Evolutionary conservation across 2,797 vertebrate genomes (phyloP).

Genomic region (Cichlasoma orientale): DNA sequence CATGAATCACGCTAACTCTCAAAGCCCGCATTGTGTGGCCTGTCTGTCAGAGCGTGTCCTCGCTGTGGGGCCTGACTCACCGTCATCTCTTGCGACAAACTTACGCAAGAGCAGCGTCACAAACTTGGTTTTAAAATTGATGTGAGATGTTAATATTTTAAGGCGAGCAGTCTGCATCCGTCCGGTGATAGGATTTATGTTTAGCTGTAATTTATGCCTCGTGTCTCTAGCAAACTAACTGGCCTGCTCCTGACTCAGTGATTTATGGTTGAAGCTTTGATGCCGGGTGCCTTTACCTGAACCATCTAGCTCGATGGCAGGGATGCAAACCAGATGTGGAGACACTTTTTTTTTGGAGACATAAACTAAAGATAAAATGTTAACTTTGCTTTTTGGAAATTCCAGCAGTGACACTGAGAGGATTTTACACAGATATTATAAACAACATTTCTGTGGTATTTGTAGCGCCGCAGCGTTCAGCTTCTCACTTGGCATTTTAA

Average conservation of each 20-base stretch:
- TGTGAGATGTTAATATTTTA: slow-evolving; percentile 74
- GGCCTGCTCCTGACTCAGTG: slow-evolving; percentile 55
- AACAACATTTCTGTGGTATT: slow-evolving; percentile 17
- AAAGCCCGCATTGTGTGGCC: slow-evolving; percentile 41
- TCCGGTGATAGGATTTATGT: slow-evolving; percentile 69
- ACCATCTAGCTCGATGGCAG: slow-evolving; percentile 43
- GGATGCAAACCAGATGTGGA: slow-evolving; percentile 65
- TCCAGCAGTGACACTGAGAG: slow-evolving; percentile 24
- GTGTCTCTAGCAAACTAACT: slow-evolving; percentile 49
- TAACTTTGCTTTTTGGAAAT: slow-evolving; percentile 47
- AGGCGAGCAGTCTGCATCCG: slow-evolving; percentile 56
- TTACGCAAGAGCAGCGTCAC: slow-evolving; percentile 68
- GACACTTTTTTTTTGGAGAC: slow-evolving; percentile 25
- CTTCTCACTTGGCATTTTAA: slow-evolving; percentile 21
- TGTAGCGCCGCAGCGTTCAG: slow-evolving; percentile 14
- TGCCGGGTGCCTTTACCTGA: slow-evolving; percentile 41
- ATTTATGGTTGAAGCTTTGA: slow-evolving; percentile 60
- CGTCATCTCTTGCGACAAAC: slow-evolving; percentile 62
- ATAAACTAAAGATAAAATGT: slow-evolving; percentile 17
- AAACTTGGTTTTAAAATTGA: slow-evolving; percentile 70
- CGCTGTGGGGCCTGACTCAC: slow-evolving; percentile 58
- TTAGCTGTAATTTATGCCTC: slow-evolving; percentile 64
- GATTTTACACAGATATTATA: slow-evolving; percentile 22
- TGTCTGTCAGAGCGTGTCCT: slow-evolving; percentile 38
- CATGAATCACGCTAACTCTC: slow-evolving; percentile 36